Evolutionary conservation across 2,888 invertebrate species (phyloP), one percentile per base, ranked within the genome.

Genomic region (Prosopocoilus inquinatus): DNA sequence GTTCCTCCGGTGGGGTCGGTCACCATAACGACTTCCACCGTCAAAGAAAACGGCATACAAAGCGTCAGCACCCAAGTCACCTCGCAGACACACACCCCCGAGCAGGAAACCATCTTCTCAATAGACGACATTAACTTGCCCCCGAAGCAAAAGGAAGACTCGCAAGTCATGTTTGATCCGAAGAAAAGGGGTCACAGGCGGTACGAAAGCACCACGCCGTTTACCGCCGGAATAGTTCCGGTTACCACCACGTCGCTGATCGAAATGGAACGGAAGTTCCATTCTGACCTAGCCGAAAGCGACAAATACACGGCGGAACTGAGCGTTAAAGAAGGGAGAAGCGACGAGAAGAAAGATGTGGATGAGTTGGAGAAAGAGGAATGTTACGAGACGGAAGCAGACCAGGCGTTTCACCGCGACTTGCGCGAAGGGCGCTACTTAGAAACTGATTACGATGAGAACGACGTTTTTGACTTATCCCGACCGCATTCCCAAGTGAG

Each of bases 61-160:
- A 80, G 79, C 61, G 81, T 81, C 8, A 77, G 80, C 57, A 82
- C 83, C 3, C 81, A 83, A 70, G 81, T 83, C 8, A 81, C 80
- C 16, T 81, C 83, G n/a, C 75, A 78, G 61, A 68, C 75, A 8
- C 69, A 70, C 41, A 65, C 66, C 7, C 64, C 64, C 7, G 63
- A 63, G 36, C 50, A 47, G 2, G 61, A 60, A 38, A 7, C 38
- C 38, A 28, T 28, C 20, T 28, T 28, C 7, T 28, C 20, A 28
- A 28, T 28, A 4, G 20, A 28, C 20, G 20, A 28, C 20, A 28
- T 28, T 28, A 28, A 28, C 7, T 12, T 12, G 12, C 38, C 38
- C 11, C 11, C 12, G 38, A 38, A 38, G 9, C 55, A 58, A 44
- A 9, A 34, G 2, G 59, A 58, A 32, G 57, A 56, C 32, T 13